These are phyloP conservation scores for Drosophila simulans DNA, from an alignment of 1,140 invertebrate genomes.

Conservation along the genomic window DNA sequence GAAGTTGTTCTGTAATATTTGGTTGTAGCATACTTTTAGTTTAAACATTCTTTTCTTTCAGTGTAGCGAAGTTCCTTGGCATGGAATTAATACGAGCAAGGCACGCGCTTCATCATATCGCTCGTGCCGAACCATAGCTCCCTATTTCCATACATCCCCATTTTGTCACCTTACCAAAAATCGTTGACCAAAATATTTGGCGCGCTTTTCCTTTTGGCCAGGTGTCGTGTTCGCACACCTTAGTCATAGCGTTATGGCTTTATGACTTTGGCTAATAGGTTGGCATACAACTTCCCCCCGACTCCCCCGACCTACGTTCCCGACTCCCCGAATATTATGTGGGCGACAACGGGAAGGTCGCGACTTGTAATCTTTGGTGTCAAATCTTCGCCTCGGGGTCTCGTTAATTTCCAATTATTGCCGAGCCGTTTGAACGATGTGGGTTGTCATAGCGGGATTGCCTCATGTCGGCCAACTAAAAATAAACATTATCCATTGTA, in stretches of 20 bases:
- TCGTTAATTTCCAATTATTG: conserved; percentile 63
- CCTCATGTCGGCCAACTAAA: conserved; percentile 26
- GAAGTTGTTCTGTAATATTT: too few species aligned
- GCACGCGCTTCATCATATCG: conserved; percentile 51
- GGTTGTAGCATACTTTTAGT: too few species aligned
- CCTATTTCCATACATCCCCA: conserved; percentile 14
- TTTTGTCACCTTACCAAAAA: conserved; percentile 42
- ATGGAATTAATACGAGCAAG: conserved; percentile 58
- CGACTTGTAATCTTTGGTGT: conserved; percentile 55
- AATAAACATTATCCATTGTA: conserved; percentile 31
- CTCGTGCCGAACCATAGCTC: conserved; percentile 47
- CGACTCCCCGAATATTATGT: conserved; percentile 13
- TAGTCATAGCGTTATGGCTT: conserved; percentile 24
- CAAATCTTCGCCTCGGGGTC: conserved; percentile 51
- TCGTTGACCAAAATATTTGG: conserved; percentile 53
- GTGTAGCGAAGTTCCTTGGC: conserved; percentile 24
- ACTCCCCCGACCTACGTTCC: neutral
- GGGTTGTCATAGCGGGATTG: conserved; percentile 34
- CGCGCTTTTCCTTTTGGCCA: conserved; percentile 37
- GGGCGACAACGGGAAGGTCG: conserved; percentile 49
- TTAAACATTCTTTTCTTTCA: conserved; percentile 2
- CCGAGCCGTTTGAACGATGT: conserved; percentile 28
- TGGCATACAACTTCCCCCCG: conserved; percentile 1
- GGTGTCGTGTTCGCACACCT: conserved; percentile 26
- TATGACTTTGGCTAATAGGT: conserved; percentile 40